phyloP scores from a whole-genome alignment of 2,797 vertebrate species.

The Tokudaia muenninki region DNA sequence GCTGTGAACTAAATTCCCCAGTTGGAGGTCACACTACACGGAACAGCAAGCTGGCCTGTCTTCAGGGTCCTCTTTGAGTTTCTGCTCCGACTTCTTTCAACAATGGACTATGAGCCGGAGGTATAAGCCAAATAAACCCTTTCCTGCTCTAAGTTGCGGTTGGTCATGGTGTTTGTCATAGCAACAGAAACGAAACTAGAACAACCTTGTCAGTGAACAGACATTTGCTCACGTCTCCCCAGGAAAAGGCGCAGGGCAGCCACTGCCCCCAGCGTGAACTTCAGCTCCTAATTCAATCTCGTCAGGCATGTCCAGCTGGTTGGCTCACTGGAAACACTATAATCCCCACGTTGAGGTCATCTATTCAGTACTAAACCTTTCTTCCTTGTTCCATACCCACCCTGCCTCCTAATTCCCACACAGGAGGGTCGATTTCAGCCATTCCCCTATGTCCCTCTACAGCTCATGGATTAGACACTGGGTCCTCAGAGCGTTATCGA shows the following conservation, averaged over 20 bases:
- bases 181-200: background rate
- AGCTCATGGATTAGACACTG: background rate
- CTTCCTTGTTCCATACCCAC: background rate
- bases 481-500: background rate
- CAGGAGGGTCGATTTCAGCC: background rate
- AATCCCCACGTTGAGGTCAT: background rate
- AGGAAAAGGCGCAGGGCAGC: background rate
- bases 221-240: background rate
- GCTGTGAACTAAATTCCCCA: background rate
- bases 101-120: background rate
- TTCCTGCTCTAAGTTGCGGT: background rate
- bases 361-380: background rate
- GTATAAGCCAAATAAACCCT: background rate
- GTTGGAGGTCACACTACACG: background rate
- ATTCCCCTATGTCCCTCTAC: background rate
- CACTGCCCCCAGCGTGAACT: background rate
- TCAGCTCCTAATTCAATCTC: background rate
- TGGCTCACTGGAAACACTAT: background rate
- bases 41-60: background rate
- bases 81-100: background rate
- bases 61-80: background rate
- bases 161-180: background rate
- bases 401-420: background rate
- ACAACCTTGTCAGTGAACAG: background rate
- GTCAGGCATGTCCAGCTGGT: background rate